phyloP scores from a whole-genome alignment of 2,888 invertebrate genomes.

The Amblyjoppa fuscipennis region DNA sequence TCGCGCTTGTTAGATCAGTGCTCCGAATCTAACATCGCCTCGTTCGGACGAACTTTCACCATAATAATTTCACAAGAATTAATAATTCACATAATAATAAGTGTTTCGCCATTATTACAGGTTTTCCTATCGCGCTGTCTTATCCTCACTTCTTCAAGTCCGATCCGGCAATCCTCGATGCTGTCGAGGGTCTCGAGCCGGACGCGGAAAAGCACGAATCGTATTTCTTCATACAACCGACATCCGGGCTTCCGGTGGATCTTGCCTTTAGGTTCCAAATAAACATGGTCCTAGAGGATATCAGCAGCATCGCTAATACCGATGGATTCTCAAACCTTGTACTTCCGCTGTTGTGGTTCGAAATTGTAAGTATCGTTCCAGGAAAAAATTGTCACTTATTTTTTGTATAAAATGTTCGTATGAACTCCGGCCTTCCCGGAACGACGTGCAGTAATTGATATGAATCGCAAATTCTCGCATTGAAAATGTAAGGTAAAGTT shows the following conservation, averaged over 20 bases:
- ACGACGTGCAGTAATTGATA: no score
- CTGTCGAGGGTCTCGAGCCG: slow-evolving; percentile 90
- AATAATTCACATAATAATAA: not conserved
- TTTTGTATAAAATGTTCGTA: no score
- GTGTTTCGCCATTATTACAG: slow-evolving; percentile 77
- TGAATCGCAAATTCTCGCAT: not conserved
- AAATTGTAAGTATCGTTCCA: slow-evolving; percentile 90
- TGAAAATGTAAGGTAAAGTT: not conserved
- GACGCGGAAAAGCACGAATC: slow-evolving; percentile 89
- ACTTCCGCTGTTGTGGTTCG: slow-evolving; percentile 94
- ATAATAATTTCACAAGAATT: not conserved
- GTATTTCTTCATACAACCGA: slow-evolving; percentile 92
- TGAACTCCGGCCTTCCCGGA: no score
- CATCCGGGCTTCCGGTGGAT: slow-evolving; percentile 92
- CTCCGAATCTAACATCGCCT: not conserved
- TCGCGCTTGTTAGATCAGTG: not conserved
- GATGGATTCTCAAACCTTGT: slow-evolving; percentile 90
- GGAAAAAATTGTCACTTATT: not conserved
- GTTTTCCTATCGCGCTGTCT: slow-evolving; percentile 95
- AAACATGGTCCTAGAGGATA: slow-evolving; percentile 92
- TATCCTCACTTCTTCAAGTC: slow-evolving; percentile 95
- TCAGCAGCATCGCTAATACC: slow-evolving; percentile 89
- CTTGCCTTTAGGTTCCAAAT: slow-evolving; percentile 94
- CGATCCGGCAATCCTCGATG: slow-evolving; percentile 88
- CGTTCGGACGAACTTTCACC: not conserved